Conservation (phyloP, 2,888 invertebrate species). For the Caenorhabditis sp. region DNA sequence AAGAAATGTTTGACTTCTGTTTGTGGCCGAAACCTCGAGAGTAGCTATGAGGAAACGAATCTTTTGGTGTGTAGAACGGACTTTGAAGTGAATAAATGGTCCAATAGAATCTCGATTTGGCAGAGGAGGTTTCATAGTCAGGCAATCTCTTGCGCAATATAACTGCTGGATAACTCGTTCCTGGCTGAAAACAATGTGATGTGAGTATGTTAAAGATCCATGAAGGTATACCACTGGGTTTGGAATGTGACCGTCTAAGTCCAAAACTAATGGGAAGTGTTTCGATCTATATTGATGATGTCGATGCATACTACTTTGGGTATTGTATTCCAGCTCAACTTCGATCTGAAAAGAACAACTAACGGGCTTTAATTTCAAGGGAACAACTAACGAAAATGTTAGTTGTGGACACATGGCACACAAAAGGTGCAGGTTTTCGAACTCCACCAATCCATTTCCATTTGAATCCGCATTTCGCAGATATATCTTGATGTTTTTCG, state of each 20-base stretch:
- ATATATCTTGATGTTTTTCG: background rate
- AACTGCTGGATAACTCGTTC: background rate
- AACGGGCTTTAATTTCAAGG: background rate
- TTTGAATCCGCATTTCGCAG: background rate
- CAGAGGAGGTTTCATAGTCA: background rate
- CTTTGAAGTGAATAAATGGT: background rate
- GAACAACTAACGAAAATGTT: conserved; percentile 11
- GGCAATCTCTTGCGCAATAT: background rate
- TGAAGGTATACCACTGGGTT: conserved; percentile 2
- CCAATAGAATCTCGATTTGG: background rate
- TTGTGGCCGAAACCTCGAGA: background rate
- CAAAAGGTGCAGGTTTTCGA: conserved; percentile 5
- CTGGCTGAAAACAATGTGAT: background rate
- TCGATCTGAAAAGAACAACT: background rate
- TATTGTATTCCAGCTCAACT: background rate
- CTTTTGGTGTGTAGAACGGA: too few species aligned
- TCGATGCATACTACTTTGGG: background rate
- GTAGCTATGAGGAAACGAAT: background rate
- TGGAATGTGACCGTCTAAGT: background rate
- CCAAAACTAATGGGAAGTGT: background rate
- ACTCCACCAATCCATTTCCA: conserved; percentile 26
- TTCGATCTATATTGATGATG: background rate
- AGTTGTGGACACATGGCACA: background rate
- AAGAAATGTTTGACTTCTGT: background rate
- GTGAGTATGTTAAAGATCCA: background rate